A percentile compares a stretch with the other conserved stretches of the same genome.
Conservation (phyloP, 2,797 vertebrate species). For the Taenioides sp. region DNA sequence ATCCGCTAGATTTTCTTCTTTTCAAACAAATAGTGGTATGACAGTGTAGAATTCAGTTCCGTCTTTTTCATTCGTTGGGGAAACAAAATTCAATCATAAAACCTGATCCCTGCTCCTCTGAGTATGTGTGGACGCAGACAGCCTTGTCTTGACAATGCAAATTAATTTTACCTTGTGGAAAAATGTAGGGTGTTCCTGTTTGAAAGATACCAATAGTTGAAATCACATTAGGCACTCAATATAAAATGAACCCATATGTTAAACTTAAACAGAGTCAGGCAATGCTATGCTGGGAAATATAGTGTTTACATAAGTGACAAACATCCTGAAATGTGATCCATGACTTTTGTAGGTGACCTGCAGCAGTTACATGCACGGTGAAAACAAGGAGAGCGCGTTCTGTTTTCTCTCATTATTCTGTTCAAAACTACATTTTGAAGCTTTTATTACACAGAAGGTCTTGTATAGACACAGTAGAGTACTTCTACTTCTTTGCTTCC, state of each 20-base stretch:
- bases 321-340: not conserved
- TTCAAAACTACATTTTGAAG: too few relatives aligned
- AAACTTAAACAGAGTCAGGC: conserved; percentile 24
- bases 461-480: too few relatives aligned
- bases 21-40: not conserved
- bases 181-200: conserved; percentile 5
- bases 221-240: conserved; percentile 22
- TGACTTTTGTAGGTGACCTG: not conserved
- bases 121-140: not conserved
- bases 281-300: conserved; percentile 7
- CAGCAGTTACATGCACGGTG: not conserved
- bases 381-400: not conserved
- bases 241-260: conserved; percentile 34
- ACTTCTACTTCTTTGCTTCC: too few relatives aligned
- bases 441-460: too few relatives aligned
- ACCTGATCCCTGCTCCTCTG: conserved; percentile 1
- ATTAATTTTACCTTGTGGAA: conserved; percentile 6
- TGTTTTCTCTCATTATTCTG: not conserved
- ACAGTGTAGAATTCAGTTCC: not conserved
- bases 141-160: not conserved
- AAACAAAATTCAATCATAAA: conserved; percentile 14
- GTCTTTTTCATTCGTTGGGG: not conserved
- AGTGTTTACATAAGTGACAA: not conserved
- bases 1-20: not conserved
- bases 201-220: conserved; percentile 19